Evolutionary conservation across 2,797 vertebrate genomes (phyloP).

Genomic region (Euphonia xanthogaster): DNA sequence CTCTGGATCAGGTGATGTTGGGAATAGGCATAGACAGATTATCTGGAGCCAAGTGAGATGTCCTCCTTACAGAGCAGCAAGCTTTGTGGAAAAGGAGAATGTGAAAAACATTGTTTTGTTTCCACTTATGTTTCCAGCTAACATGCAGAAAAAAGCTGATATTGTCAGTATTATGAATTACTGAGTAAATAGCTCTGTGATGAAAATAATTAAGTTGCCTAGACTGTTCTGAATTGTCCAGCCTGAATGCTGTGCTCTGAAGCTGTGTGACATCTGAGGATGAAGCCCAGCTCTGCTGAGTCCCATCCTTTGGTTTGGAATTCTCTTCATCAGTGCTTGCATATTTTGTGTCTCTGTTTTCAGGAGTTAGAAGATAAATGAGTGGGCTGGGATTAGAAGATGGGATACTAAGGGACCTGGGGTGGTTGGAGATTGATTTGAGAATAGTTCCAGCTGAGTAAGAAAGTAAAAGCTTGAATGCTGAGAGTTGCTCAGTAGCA

Average conservation of each 20-base stretch:
- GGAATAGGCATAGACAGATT: not conserved
- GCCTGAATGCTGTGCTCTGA: not conserved
- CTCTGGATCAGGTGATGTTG: not conserved
- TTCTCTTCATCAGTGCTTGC: not conserved
- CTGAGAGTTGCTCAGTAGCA: not conserved
- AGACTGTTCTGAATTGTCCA: not conserved
- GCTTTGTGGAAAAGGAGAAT: not conserved
- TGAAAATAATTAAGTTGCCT: not conserved
- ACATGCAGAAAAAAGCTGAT: not conserved
- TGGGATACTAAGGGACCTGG: not conserved
- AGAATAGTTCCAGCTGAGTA: not conserved
- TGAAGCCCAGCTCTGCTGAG: not conserved
- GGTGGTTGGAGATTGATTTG: not conserved
- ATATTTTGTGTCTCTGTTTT: not conserved
- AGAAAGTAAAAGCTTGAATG: not conserved
- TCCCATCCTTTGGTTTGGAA: not conserved
- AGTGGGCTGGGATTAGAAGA: not conserved
- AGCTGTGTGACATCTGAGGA: not conserved
- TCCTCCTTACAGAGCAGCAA: not conserved
- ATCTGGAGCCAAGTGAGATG: not conserved
- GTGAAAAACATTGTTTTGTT: not conserved
- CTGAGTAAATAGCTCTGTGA: not conserved
- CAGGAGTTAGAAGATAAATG: not conserved
- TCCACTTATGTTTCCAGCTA: accelerated
- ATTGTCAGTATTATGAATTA: not conserved